phyloP scores from a whole-genome alignment of 2,797 vertebrate genomes.

The Dicrostonyx torquatus region DNA sequence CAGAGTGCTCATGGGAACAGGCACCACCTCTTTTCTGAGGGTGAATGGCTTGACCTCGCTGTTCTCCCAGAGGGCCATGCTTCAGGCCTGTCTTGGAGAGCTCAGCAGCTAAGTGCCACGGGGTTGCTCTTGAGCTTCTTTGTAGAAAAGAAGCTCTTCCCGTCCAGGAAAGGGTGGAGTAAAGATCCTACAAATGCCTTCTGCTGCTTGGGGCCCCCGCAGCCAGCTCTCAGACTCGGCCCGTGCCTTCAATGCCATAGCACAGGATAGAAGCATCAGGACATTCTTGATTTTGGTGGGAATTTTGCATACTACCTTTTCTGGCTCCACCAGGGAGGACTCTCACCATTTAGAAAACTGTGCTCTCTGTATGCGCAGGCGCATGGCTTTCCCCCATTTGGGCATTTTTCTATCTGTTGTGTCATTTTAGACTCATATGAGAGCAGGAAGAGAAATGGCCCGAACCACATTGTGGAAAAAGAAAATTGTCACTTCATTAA shows the following conservation, averaged over 20 bases:
- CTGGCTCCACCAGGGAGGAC: not conserved
- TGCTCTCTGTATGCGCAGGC: not conserved
- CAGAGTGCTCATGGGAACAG: not conserved
- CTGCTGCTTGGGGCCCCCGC: not conserved
- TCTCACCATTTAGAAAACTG: slow-evolving; percentile 31
- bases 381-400: not conserved
- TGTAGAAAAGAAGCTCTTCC: slow-evolving; percentile 38
- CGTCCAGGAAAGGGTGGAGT: not conserved
- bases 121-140: slow-evolving; percentile 24
- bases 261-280: not conserved
- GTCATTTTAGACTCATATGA: not conserved
- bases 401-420: not conserved
- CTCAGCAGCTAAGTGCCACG: not conserved
- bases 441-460: slow-evolving; percentile 30
- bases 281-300: not conserved
- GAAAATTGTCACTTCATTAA: not conserved
- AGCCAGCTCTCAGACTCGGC: not conserved
- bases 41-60: slow-evolving; percentile 24
- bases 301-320: slow-evolving; percentile 41
- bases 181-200: not conserved
- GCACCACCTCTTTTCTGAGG: slow-evolving; percentile 2
- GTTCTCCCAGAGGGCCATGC: not conserved
- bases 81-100: not conserved
- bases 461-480: not conserved
- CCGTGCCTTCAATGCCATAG: not conserved